Percentiles rank a stretch among this genome's conserved stretches.
Evolutionary conservation across 92 coral and sea anemone genomes (phyloP).

Genomic region (Hydrozoanthus gracilis): DNA sequence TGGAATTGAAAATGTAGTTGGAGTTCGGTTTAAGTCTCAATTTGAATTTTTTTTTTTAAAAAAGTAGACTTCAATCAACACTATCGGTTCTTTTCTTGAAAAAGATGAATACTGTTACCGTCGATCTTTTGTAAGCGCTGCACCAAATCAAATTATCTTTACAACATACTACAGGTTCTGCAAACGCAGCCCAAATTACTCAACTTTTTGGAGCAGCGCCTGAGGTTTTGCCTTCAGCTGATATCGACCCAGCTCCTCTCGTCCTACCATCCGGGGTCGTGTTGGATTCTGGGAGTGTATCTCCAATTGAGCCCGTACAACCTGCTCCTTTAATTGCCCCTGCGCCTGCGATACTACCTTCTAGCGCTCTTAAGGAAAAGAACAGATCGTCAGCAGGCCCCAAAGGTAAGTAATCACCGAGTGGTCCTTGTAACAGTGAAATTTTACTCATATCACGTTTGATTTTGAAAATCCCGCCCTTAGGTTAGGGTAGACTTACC

Average conservation of each 20-base stretch:
- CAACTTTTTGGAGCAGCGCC: not conserved
- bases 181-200: not conserved
- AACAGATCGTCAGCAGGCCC: constrained; percentile 62
- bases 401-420: constrained; percentile 33
- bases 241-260: constrained; percentile 68
- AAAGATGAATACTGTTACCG: no score
- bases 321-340: constrained; percentile 85
- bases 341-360: constrained; percentile 81
- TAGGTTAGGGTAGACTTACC: no score
- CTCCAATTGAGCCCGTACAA: constrained; percentile 68
- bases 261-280: constrained; percentile 74
- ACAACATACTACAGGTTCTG: not conserved
- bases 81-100: no score
- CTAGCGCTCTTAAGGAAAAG: constrained; percentile 78
- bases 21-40: no score
- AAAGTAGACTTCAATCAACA: no score
- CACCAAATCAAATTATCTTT: no score
- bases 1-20: no score
- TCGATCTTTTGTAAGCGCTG: no score
- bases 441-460: no score
- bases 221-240: constrained; percentile 54
- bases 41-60: no score
- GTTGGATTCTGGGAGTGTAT: constrained; percentile 59
- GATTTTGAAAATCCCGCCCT: no score
- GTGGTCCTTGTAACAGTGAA: no score